Evolutionary conservation across 2,888 invertebrate species (phyloP), one percentile per base, ranked within the genome.

Genomic region (Mythimna lalbum): DNA sequence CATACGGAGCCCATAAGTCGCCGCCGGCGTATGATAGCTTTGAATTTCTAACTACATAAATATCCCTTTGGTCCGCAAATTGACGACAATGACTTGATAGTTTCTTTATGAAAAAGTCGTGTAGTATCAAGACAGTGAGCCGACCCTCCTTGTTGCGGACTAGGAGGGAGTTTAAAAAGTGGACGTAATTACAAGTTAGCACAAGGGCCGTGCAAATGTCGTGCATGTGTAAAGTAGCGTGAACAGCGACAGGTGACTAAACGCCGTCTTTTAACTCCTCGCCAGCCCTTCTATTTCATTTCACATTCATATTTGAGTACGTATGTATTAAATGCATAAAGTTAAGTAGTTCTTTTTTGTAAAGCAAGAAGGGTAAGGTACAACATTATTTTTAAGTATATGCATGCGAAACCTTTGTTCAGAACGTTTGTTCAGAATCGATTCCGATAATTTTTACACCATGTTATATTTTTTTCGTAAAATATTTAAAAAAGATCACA

Each of bases 141-240:
- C 47, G 61, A 49, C 78, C 76, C 73, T 36, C 47, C 47, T 39
- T 49, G 73, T 27, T 39, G 21, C 14, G 33, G n/a, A 49, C 47
- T n/a, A 6, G 27, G 23, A 31, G 52, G 62, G 31, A n/a, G 21
- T 64, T 56, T 31, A 56, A 75, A 73, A 79, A 61, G 50, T 67
- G 19, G 47, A 50, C 52, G 56, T 75, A 69, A 76, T 70, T 50
- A 69, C 69, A 76, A 57, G 77, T 59, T 76, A 69, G 52, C 49
- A 39, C 56, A 69, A 55, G 56, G 14, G 27, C 14, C 61, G 50
- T 62, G 69, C 61, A 43, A 80, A 63, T 64, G 63, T 72, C 56
- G 61, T 65, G 63, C 62, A 68, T 73, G 71, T 67, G 52, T 66
- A 64, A n/a, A 74, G 59, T 66, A 67, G 59, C 14, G 23, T 62